Base-by-base conservation (phyloP, 2,888 invertebrate genomes). In the Tiliacea aurago region DNA sequence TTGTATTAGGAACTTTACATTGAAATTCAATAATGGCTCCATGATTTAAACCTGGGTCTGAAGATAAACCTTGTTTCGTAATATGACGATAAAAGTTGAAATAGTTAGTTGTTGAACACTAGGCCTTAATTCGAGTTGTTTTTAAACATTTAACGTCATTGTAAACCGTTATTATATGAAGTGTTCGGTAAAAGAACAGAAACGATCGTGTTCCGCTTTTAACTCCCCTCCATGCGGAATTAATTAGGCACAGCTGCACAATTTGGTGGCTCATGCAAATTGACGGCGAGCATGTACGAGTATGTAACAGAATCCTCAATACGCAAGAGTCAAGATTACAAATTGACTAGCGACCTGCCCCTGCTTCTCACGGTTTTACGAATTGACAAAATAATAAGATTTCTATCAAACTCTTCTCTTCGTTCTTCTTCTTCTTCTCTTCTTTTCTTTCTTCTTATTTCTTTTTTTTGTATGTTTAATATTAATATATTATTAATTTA, bases 181-280 rank as follows among this genome's bases (percentile, higher is more conserved):
- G 53, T 70, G 64, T 64, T 79, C 63, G 41, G 64, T 59, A 73
- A 78, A 83, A 83, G 56, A 73, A 45, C 68, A 73, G 66, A 83
- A 73, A 79, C 58, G 4, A 70, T 74, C 53, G 65, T 73, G 81
- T 77, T 83, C 66, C 73, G 81, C 58, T 79, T 75, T 62, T 66
- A 66, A 64, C 43, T 61, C 73, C 72, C 70, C 81, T 74, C 80
- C 80, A 74, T 70, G 84, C 74, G 68, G 53, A 83, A 74, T 70
- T 74, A 81, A 79, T 81, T 68, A 70, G 74, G 51, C 45, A 68
- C 84, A 80, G 81, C 72, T 76, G 81, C 81, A 74, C 74, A 82
- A 80, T 76, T 80, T 73, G 69, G 70, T 69, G 53, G 59, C 41
- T 56, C 56, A 71, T 84, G 76, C 73, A 71, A 84, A 80, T 76